Evolutionary conservation across 2,888 invertebrate genomes (phyloP), one percentile per base, ranked within the genome.

Genomic region (Polia nebulosa): DNA sequence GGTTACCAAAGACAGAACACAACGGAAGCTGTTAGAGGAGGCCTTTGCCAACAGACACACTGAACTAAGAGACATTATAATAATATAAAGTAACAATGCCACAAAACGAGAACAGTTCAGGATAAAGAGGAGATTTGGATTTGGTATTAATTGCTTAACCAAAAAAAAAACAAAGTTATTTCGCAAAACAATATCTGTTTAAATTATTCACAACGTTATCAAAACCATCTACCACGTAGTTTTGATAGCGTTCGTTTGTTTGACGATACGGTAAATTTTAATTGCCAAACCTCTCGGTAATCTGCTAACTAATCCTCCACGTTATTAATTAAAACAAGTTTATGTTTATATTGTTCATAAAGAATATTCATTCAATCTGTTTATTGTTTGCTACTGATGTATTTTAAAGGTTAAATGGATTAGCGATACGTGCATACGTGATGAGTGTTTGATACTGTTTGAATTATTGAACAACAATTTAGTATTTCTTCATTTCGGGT

Each of bases 251-350:
- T 49, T 36, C 34, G 58, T 51, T 70, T 70, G 63, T 41, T 27
- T 22, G 25, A 13, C 51, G 6, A n/a, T n/a, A n/a, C 51, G 51
- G 47, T 44, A 76, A 63, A 39, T 71, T 76, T 77, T 41, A 64
- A 75, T 75, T 57, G 77, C 3, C 7, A 36, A 29, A 36, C 56
- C 39, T 72, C 47, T n/a, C 27, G 20, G 41, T 57, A 34, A 71
- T 60, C 56, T 34, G 13, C 5, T 1, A 36, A 47, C 56, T 63
- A 71, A 77, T 47, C 34, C 34, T 6, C 39, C 47, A 41, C 62
- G 72, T 60, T 59, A 60, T 57, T 71, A 71, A 77, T 60, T 64
- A 47, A 75, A 20, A 57, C 7, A 64, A 64, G 25, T 76, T 70
- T 52, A 59, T 62, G 56, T 71, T 77, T 32, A 29, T 57, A 55